These are phyloP conservation scores for Agrochola lychnidis DNA, from an alignment of 2,888 invertebrate species.

Conservation along the genomic window DNA sequence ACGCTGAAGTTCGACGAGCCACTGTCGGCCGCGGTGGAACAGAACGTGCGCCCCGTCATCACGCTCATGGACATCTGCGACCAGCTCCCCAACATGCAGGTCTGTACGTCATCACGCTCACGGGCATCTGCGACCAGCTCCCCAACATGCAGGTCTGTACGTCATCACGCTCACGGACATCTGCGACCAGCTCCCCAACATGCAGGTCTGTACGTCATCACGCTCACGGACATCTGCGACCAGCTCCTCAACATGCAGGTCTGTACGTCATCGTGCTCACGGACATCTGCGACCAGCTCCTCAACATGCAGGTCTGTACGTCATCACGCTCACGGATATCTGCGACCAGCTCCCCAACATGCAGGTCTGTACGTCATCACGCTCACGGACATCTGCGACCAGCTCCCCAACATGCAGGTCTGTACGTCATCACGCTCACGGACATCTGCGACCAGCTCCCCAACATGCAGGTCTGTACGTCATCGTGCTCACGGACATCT, in stretches of 20 bases:
- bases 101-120: conserved; percentile 84
- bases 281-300: conserved; percentile 93
- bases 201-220: conserved; percentile 90
- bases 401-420: conserved; percentile 91
- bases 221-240: conserved; percentile 93
- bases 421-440: conserved; percentile 91
- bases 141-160: conserved; percentile 88
- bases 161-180: conserved; percentile 93
- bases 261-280: conserved; percentile 91
- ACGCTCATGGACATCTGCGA: conserved; percentile 93
- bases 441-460: conserved; percentile 93
- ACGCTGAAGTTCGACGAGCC: conserved; percentile 95
- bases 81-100: conserved; percentile 92
- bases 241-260: conserved; percentile 91
- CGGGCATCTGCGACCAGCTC: conserved; percentile 93
- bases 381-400: conserved; percentile 93
- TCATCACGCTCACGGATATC: conserved; percentile 92
- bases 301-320: conserved; percentile 89
- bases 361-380: conserved; percentile 89
- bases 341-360: conserved; percentile 93
- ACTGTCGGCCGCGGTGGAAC: conserved; percentile 92
- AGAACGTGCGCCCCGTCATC: conserved; percentile 94
- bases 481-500: conserved; percentile 92
- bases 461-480: conserved; percentile 90
- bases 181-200: conserved; percentile 92